Evolutionary conservation across 92 coral and sea anemone genomes (phyloP).

Genomic region (Phenganax marumi): DNA sequence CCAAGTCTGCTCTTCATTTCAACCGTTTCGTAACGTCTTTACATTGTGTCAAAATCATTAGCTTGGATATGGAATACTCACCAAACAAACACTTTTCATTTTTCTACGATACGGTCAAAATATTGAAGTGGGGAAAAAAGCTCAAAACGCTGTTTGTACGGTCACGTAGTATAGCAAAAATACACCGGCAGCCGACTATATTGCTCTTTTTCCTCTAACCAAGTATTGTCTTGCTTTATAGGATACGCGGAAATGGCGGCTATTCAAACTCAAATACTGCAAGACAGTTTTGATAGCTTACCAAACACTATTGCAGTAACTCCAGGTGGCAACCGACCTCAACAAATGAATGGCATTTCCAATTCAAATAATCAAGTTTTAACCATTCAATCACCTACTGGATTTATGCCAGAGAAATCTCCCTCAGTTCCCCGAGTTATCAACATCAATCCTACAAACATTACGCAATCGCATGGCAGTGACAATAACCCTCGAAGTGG

Average conservation of each 20-base stretch:
- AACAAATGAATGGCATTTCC: slow-evolving; percentile 19
- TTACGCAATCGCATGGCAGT: slow-evolving; percentile 19
- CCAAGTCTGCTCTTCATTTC: too few species aligned
- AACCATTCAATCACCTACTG: slow-evolving; percentile 37
- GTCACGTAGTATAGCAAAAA: too few species aligned
- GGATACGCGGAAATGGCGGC: slow-evolving; percentile 25
- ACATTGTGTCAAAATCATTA: too few species aligned
- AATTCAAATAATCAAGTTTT: slow-evolving; percentile 11
- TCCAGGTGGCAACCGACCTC: slow-evolving; percentile 7
- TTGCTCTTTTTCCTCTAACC: too few species aligned
- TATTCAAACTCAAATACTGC: slow-evolving; percentile 36
- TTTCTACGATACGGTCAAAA: too few species aligned
- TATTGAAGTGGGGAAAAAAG: too few species aligned
- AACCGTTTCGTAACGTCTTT: too few species aligned
- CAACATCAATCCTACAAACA: background rate
- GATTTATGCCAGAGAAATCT: background rate
- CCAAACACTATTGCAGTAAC: background rate
- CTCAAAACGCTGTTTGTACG: too few species aligned
- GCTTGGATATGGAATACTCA: too few species aligned
- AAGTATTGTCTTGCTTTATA: background rate
- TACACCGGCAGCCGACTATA: too few species aligned
- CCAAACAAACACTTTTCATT: too few species aligned
- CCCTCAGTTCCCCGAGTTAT: slow-evolving; percentile 16
- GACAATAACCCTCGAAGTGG: slow-evolving; percentile 38
- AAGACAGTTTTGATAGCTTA: slow-evolving; percentile 26